phyloP scores from a whole-genome alignment of 1,140 invertebrate species.

The Meloidogyne chitwoodi region DNA sequence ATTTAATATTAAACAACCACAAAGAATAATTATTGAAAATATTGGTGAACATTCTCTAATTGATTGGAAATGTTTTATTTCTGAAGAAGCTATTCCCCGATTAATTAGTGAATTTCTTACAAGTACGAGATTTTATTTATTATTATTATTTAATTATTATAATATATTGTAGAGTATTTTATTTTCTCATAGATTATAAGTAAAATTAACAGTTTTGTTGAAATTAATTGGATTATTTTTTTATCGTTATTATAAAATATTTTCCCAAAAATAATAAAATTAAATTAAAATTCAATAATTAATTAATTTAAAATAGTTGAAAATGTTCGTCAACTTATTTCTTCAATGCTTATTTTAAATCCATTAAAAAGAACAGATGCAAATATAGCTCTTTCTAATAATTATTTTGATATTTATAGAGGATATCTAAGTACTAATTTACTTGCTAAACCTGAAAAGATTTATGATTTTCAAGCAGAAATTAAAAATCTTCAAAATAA shows the following conservation, averaged over 20 bases:
- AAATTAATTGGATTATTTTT: too few species aligned
- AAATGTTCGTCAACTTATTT: constrained; percentile 80
- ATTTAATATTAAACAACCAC: constrained; percentile 74
- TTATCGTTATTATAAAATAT: not conserved
- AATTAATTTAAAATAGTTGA: constrained; percentile 19
- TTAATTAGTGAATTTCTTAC: constrained; percentile 18
- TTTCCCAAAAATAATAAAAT: constrained; percentile 2
- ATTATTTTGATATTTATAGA: constrained; percentile 72
- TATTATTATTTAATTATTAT: not conserved
- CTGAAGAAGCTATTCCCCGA: constrained; percentile 6
- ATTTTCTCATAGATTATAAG: too few species aligned
- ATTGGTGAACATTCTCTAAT: not conserved
- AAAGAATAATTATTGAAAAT: constrained; percentile 17
- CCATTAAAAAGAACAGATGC: constrained; percentile 93
- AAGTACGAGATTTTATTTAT: constrained; percentile 5
- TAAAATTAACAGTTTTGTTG: too few species aligned
- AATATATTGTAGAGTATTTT: too few species aligned
- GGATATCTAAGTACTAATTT: constrained; percentile 19
- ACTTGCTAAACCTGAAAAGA: constrained; percentile 16
- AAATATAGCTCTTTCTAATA: constrained; percentile 91
- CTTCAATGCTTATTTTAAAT: constrained; percentile 96
- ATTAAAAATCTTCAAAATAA: not conserved
- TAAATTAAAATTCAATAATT: constrained; percentile 9
- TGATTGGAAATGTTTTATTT: not conserved
- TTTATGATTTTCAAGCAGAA: constrained; percentile 7